Base-by-base conservation (phyloP, 2,888 invertebrate species). In the Drosophila buzzatii region DNA sequence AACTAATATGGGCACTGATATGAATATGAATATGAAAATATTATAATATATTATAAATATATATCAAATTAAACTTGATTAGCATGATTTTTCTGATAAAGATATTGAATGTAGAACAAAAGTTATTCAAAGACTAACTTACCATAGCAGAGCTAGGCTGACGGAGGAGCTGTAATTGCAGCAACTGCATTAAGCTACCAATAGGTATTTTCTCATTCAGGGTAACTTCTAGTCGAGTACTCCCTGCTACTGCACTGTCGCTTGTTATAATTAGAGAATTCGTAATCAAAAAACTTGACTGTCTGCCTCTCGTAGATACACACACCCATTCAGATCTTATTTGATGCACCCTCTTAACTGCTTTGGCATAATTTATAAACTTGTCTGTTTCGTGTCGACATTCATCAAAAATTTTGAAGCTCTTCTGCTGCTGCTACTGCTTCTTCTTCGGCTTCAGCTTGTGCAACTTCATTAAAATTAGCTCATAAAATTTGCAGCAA, bases 381-480 rank as follows among this genome's bases (percentile, higher is more conserved):
- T 76, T 88, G 88, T 83, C 88, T 87, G 90, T 81, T 70, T 69
- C 74, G 87, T 85, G 83, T 88, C 86, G 86, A 79, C 90, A 87
- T 84, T 81, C 90, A 82, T 84, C 83, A 85, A 85, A 51, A 72
- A 49, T 73, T 73, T 76, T 79, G 63, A 68, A 44, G 44, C 44
- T 44, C 44, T 23, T 44, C 20, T 20, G 3, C 23, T 23, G 23
- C 23, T 23, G 23, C 23, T 2, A 20, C 52, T 27, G 1, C 16
- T 16, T 10, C n/a, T 12, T 3, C 49, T 12, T 2, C 68, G 60
- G 59, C 59, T 60, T 56, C 27, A 27, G 4, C 37, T 52, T 70
- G 55, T 70, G 75, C 85, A 86, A 89, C 91, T 88, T 91, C 87
- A 88, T 88, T 91, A 90, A 91, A 90, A 88, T 88, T 90, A 85